Percentiles rank a stretch among this genome's conserved stretches.
Evolutionary conservation across 2,888 invertebrate genomes (phyloP).

Genomic region (Elmis aenea): DNA sequence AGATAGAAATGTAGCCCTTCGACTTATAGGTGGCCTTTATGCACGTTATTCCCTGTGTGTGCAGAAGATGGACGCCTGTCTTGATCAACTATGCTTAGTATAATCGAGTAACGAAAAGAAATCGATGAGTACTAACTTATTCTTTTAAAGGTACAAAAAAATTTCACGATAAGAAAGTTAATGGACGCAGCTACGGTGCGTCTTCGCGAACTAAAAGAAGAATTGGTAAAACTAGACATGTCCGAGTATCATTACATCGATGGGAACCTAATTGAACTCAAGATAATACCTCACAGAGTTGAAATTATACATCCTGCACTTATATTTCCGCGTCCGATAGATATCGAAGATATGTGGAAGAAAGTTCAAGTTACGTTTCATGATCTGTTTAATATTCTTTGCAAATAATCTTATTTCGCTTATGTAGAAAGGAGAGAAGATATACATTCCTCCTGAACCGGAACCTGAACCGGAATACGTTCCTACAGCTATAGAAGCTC

Average conservation of each 20-base stretch:
- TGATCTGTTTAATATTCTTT: not conserved
- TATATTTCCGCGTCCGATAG: conserved; percentile 55
- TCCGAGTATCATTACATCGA: conserved; percentile 69
- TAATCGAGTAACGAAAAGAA: not conserved
- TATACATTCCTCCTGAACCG: conserved; percentile 31
- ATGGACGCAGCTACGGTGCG: conserved; percentile 55
- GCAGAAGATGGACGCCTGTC: conserved; percentile 55
- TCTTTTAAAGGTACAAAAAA: conserved; percentile 54
- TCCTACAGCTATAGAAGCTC: conserved; percentile 7
- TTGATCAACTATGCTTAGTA: conserved; percentile 56
- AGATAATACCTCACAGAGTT: conserved; percentile 63
- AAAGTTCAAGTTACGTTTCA: conserved; percentile 25
- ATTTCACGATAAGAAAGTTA: conserved; percentile 52
- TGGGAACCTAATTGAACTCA: conserved; percentile 62
- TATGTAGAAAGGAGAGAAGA: conserved; percentile 37
- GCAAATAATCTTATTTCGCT: conserved; percentile 6
- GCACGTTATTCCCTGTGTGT: conserved; percentile 52
- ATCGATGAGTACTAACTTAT: conserved; percentile 1
- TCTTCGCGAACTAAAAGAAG: conserved; percentile 55
- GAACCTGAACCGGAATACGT: conserved; percentile 13
- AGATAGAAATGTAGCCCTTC: conserved; percentile 49
- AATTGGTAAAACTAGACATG: conserved; percentile 53
- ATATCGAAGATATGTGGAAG: conserved; percentile 38
- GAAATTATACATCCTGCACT: conserved; percentile 58
- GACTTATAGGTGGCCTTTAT: conserved; percentile 51